Conservation (phyloP, 2,888 invertebrate species). For the Brenthis ino region DNA sequence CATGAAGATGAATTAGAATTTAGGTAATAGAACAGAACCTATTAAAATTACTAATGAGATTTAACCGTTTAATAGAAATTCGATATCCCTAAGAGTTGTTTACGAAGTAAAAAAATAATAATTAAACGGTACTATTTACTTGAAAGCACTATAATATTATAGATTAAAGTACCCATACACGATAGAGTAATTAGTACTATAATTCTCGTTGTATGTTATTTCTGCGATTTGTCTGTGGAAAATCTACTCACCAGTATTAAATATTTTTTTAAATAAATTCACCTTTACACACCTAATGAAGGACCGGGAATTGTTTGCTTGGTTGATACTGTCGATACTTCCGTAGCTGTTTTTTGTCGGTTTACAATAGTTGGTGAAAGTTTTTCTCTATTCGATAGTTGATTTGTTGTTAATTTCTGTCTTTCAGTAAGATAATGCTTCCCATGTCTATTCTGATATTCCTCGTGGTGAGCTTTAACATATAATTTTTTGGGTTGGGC, state of each 20-base stretch:
- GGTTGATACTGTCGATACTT: constrained; percentile 40
- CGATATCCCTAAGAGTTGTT: too few species aligned
- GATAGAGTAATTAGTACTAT: too few species aligned
- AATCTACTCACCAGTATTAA: neutral
- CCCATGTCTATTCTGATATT: constrained; percentile 57
- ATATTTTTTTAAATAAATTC: constrained; percentile 49
- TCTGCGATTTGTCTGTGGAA: too few species aligned
- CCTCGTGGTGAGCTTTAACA: constrained; percentile 63
- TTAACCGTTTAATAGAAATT: too few species aligned
- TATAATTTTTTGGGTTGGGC: constrained; percentile 70
- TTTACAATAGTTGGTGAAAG: constrained; percentile 38
- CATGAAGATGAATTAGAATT: too few species aligned
- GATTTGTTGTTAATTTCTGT: constrained; percentile 48
- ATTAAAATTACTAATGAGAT: too few species aligned
- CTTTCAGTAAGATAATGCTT: constrained; percentile 54
- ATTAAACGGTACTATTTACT: too few species aligned
- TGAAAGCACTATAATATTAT: too few species aligned
- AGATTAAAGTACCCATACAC: too few species aligned
- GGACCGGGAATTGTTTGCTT: constrained; percentile 46
- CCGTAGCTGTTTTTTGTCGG: constrained; percentile 43
- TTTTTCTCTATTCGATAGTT: constrained; percentile 39
- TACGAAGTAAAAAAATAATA: too few species aligned
- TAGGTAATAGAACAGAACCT: too few species aligned
- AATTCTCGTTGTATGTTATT: too few species aligned
- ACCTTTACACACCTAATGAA: constrained; percentile 76